Evolutionary conservation across 2,113 vertebrate genomes (phyloP).

Genomic region (Mobula hypostoma): DNA sequence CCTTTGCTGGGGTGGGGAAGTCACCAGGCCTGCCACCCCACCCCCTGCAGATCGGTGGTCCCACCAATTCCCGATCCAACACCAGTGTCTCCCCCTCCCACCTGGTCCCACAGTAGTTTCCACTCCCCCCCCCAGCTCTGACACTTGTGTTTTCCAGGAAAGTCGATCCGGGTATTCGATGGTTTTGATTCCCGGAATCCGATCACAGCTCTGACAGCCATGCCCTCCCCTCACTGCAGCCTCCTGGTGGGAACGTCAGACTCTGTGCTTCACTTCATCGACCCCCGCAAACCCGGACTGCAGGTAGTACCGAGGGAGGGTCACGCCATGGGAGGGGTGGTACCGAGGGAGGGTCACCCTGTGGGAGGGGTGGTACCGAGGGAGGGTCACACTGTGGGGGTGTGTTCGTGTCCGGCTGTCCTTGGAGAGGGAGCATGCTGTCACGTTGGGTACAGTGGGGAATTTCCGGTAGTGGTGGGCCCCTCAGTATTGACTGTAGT

Average conservation of each 20-base stretch:
- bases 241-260: constrained; percentile 84
- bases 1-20: too few species aligned
- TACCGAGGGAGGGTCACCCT: too few species aligned
- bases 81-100: background rate
- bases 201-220: constrained; percentile 81
- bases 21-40: too few species aligned
- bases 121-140: background rate
- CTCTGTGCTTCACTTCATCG: constrained; percentile 88
- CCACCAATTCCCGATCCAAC: too few species aligned
- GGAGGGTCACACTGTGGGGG: background rate
- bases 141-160: constrained; percentile 57
- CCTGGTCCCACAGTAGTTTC: background rate
- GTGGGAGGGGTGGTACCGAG: background rate
- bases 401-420: too few species aligned
- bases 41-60: too few species aligned
- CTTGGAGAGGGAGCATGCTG: too few species aligned
- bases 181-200: constrained; percentile 80
- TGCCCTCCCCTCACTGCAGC: constrained; percentile 85
- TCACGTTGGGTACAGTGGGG: background rate
- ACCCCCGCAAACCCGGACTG: constrained; percentile 84
- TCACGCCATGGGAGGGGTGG: too few species aligned
- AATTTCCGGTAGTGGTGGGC: too few species aligned
- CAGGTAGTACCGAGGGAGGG: constrained; percentile 64
- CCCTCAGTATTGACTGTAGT: too few species aligned
- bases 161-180: constrained; percentile 78